Percentiles rank a stretch among this genome's conserved stretches.
These are phyloP conservation scores for Zelleria hepariella DNA, from an alignment of 2,888 invertebrate species.

Conservation along the genomic window DNA sequence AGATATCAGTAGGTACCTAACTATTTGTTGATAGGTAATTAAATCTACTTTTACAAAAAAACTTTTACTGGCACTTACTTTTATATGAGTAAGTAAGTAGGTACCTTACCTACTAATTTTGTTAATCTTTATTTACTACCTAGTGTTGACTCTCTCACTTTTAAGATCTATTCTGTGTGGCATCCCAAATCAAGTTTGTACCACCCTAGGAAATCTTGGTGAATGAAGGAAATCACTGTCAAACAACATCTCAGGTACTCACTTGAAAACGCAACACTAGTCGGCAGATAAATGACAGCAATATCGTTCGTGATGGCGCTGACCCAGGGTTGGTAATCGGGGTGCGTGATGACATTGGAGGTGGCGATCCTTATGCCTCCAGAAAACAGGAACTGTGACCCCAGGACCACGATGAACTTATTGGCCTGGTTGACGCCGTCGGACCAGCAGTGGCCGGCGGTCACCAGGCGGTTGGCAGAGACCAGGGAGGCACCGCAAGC, in stretches of 20 bases:
- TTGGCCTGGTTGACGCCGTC: constrained; percentile 13
- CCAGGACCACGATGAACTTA: constrained; percentile 14
- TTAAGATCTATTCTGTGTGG: no score
- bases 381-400: constrained; percentile 14
- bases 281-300: constrained; percentile 14
- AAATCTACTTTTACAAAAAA: neutral
- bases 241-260: constrained; percentile 2
- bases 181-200: no score
- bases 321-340: neutral
- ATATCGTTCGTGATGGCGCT: constrained; percentile 11
- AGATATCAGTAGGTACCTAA: neutral
- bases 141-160: no score
- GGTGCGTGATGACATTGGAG: constrained; percentile 6
- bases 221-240: neutral
- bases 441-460: constrained; percentile 18
- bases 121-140: neutral
- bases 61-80: no score
- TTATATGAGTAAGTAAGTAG: no score
- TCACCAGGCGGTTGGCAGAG: constrained; percentile 12
- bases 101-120: neutral
- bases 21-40: neutral
- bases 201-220: neutral
- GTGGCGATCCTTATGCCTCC: constrained; percentile 14
- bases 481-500: constrained; percentile 16
- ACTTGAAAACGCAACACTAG: constrained; percentile 10